Evolutionary conservation across 2,797 vertebrate genomes (phyloP).

Genomic region (Netta rufina): DNA sequence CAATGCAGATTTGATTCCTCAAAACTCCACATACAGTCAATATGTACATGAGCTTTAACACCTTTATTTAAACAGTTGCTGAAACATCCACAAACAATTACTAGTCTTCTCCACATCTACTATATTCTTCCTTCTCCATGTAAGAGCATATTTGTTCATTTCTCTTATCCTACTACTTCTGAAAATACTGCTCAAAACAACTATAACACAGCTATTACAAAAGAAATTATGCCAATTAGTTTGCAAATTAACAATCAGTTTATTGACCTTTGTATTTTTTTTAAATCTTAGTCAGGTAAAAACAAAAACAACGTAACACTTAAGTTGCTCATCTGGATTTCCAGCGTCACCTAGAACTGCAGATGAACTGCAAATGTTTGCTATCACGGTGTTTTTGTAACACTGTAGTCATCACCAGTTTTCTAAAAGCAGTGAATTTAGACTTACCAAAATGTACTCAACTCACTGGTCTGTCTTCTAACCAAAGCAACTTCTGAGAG

Average conservation of each 20-base stretch:
- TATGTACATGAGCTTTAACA: not conserved
- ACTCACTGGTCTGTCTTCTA: not conserved
- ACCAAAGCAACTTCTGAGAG: not conserved
- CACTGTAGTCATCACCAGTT: not conserved
- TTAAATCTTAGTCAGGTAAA: not conserved
- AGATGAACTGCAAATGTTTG: not conserved
- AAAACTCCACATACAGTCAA: not conserved
- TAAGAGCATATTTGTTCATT: not conserved
- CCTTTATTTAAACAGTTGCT: not conserved
- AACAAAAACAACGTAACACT: not conserved
- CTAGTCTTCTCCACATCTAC: not conserved
- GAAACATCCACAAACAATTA: not conserved
- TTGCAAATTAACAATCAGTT: not conserved
- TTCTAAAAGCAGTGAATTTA: not conserved
- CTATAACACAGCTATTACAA: not conserved
- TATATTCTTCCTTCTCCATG: not conserved
- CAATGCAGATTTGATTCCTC: not conserved
- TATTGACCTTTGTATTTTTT: not conserved
- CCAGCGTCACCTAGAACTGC: not conserved
- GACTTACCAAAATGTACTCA: not conserved
- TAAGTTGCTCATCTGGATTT: not conserved
- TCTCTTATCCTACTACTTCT: not conserved
- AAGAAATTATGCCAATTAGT: not conserved
- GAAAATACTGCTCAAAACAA: not conserved
- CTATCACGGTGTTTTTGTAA: not conserved